Percentiles rank a stretch among this genome's conserved stretches.
These are phyloP conservation scores for Plutomurus gul DNA, from an alignment of 1,140 invertebrate species.

Conservation along the genomic window DNA sequence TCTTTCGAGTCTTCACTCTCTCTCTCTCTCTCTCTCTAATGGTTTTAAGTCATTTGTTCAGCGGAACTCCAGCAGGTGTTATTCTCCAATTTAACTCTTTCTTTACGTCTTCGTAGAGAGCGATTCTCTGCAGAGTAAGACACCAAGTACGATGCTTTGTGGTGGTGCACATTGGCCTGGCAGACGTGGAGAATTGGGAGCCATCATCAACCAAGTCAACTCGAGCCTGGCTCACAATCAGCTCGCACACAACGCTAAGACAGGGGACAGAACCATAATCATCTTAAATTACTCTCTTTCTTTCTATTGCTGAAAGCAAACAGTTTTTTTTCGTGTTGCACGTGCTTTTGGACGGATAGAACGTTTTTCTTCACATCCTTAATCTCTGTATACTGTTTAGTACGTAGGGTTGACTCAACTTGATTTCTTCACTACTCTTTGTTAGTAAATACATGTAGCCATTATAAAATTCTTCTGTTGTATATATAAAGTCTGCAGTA, in stretches of 20 bases:
- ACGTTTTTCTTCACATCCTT: conserved; percentile 6
- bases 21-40: neutral
- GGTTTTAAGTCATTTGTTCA: conserved; percentile 19
- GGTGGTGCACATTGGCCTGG: neutral
- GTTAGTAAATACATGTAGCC: too few relatives aligned
- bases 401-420: too few relatives aligned
- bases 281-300: conserved; percentile 24
- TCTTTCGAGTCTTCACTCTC: neutral
- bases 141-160: neutral
- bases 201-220: too few relatives aligned
- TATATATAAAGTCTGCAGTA: too few relatives aligned
- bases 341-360: conserved; percentile 8
- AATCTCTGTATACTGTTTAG: neutral
- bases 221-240: too few relatives aligned
- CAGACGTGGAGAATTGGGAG: conserved; percentile 8
- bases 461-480: too few relatives aligned
- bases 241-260: conserved; percentile 2
- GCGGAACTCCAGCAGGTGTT: neutral
- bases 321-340: conserved; percentile 28
- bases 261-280: conserved; percentile 22
- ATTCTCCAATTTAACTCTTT: too few relatives aligned
- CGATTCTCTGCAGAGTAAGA: too few relatives aligned
- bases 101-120: too few relatives aligned
- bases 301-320: conserved; percentile 14
- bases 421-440: too few relatives aligned